phyloP scores from a whole-genome alignment of 2,797 vertebrate genomes.

The Melanitta fusca region DNA sequence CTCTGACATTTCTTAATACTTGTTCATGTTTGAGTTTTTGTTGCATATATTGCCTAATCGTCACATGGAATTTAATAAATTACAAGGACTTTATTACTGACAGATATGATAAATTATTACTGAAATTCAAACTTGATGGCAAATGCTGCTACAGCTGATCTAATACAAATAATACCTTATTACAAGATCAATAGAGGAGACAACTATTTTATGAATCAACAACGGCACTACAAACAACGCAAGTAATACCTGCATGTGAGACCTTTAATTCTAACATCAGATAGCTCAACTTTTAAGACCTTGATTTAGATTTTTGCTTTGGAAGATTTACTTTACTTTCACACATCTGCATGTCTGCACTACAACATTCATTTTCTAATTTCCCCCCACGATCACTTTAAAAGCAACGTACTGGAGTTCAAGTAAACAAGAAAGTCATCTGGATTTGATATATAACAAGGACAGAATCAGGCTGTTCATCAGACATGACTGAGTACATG shows the following conservation, averaged over 20 bases:
- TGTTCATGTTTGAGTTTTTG: accelerated
- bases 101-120: not conserved
- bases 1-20: not conserved
- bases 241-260: not conserved
- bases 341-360: not conserved
- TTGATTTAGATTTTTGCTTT: not conserved
- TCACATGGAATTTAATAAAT: not conserved
- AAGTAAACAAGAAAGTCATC: constrained; percentile 37
- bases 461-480: not conserved
- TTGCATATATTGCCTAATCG: not conserved
- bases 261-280: not conserved
- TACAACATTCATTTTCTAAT: not conserved
- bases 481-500: not conserved
- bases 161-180: not conserved
- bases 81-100: not conserved
- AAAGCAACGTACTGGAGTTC: not conserved
- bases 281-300: not conserved
- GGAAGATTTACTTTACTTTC: not conserved
- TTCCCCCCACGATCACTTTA: not conserved
- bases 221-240: not conserved
- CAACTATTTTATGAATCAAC: not conserved
- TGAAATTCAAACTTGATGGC: not conserved
- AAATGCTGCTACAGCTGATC: not conserved
- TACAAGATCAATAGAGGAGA: not conserved
- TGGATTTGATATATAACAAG: constrained; percentile 17